Percentiles rank a stretch among this genome's conserved stretches.
Conservation (phyloP, 1,140 invertebrate species). For the Trigoniulus corallinus region DNA sequence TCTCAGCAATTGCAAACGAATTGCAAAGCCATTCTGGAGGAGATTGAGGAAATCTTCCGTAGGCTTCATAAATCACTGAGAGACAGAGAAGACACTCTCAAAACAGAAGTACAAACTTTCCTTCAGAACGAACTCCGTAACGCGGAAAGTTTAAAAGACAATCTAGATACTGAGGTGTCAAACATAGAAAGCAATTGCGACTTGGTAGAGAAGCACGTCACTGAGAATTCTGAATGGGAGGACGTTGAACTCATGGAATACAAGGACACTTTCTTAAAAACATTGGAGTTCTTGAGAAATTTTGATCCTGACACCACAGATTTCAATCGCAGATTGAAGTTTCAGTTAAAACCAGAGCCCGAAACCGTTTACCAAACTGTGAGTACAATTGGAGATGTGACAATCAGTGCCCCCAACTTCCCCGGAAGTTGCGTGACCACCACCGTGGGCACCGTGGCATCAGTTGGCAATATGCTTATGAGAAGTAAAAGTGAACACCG, state of each 20-base stretch:
- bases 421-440: conserved; percentile 18
- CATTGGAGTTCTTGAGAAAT: conserved; percentile 73
- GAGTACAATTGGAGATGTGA: conserved; percentile 69
- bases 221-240: conserved; percentile 39
- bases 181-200: conserved; percentile 92
- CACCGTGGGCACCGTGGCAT: background rate
- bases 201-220: conserved; percentile 84
- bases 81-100: conserved; percentile 72
- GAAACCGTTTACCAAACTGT: conserved; percentile 72
- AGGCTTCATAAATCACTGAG: conserved; percentile 76
- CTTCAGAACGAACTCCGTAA: conserved; percentile 62
- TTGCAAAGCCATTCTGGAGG: conserved; percentile 65
- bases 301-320: conserved; percentile 77
- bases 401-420: conserved; percentile 44
- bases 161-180: conserved; percentile 75
- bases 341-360: conserved; percentile 71
- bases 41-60: conserved; percentile 80
- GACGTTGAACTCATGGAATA: conserved; percentile 76
- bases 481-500: conserved; percentile 85
- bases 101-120: conserved; percentile 77
- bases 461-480: conserved; percentile 55
- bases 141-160: conserved; percentile 71
- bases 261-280: conserved; percentile 85
- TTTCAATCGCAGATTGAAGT: conserved; percentile 64
- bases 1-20: conserved; percentile 64